Percentiles rank a stretch among this genome's conserved stretches.
Evolutionary conservation across 2,888 invertebrate species (phyloP).

Genomic region (Spialia ferax): DNA sequence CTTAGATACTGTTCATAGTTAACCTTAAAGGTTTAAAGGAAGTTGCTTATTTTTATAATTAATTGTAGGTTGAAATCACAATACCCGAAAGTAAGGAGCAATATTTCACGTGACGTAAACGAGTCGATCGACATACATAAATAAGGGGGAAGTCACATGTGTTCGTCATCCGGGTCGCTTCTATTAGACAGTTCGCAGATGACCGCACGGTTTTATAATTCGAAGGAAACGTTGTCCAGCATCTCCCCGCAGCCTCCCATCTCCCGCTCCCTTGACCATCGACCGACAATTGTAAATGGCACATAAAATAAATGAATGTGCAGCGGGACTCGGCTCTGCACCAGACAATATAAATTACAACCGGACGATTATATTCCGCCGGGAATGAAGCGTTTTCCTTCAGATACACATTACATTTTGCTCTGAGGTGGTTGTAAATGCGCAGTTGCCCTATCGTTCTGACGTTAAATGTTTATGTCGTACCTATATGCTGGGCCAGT

Average conservation of each 20-base stretch:
- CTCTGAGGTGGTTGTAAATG: conserved; percentile 62
- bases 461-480: conserved; percentile 49
- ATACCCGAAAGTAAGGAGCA: neutral
- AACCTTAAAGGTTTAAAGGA: too few species aligned
- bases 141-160: conserved; percentile 69
- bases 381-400: conserved; percentile 85
- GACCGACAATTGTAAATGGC: conserved; percentile 88
- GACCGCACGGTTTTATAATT: conserved; percentile 87
- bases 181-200: conserved; percentile 66
- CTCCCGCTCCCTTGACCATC: conserved; percentile 85
- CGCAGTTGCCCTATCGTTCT: conserved; percentile 45
- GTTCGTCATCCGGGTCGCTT: conserved; percentile 74
- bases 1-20: too few species aligned
- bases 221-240: conserved; percentile 77
- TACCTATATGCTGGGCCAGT: conserved; percentile 44
- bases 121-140: conserved; percentile 64
- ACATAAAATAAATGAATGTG: conserved; percentile 88
- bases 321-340: conserved; percentile 87
- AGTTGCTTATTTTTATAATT: neutral
- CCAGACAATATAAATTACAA: conserved; percentile 88
- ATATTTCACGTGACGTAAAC: neutral
- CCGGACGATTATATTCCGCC: conserved; percentile 87
- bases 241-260: conserved; percentile 59
- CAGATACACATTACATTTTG: conserved; percentile 75
- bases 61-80: neutral